A percentile compares a stretch with the other conserved stretches of the same genome.
These are phyloP conservation scores for Serrognathus titanus DNA, from an alignment of 2,888 invertebrate species.

Conservation along the genomic window DNA sequence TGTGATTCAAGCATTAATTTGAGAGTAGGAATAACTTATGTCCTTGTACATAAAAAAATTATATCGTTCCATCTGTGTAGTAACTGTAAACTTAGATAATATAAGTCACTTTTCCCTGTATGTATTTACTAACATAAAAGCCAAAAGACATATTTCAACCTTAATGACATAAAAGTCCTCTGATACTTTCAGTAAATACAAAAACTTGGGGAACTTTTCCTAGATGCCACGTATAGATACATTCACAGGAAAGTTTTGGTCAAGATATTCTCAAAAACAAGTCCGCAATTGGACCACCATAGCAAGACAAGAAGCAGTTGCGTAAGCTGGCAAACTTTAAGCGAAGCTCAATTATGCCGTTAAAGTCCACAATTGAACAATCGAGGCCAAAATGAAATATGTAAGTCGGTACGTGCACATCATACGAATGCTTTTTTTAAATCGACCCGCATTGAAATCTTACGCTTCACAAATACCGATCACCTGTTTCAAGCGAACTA, in stretches of 20 bases:
- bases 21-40: not conserved
- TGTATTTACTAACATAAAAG: no score
- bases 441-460: not conserved
- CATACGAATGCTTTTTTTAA: constrained; percentile 3
- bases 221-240: no score
- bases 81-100: no score
- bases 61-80: no score
- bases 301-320: not conserved
- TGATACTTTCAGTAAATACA: no score
- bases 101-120: no score
- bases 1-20: not conserved
- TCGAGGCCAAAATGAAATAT: constrained; percentile 3
- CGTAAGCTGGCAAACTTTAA: constrained; percentile 1
- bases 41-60: no score
- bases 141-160: no score
- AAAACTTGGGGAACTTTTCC: no score
- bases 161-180: no score
- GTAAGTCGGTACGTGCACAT: constrained; percentile 1
- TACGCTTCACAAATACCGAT: not conserved
- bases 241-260: no score
- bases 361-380: constrained; percentile 3
- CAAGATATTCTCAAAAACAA: no score
- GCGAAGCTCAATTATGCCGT: not conserved
- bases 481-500: not conserved
- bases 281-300: not conserved